Evolutionary conservation across 2,113 vertebrate species (phyloP).

Genomic region (Petrocephalus microphthalmus): DNA sequence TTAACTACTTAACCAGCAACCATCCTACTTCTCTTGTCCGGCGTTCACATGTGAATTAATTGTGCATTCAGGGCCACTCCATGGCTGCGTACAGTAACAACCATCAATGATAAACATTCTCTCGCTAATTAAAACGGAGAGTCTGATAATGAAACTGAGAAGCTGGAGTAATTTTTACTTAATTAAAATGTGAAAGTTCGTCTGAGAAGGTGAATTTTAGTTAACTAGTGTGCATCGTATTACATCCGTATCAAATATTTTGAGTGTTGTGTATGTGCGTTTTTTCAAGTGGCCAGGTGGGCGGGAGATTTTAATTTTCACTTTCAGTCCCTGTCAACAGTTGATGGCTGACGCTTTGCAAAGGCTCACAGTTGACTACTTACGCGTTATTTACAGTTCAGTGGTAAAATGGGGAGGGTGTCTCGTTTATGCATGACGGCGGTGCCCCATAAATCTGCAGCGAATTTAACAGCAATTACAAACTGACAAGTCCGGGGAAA

Average conservation of each 20-base stretch:
- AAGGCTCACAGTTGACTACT: background rate
- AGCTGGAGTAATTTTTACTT: background rate
- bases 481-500: background rate
- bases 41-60: background rate
- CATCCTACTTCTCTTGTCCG: background rate
- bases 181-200: background rate
- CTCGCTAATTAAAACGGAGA: background rate
- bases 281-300: background rate
- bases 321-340: slow-evolving; percentile 2
- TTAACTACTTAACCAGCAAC: background rate
- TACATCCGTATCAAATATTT: background rate
- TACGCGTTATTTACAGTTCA: slow-evolving; percentile 8
- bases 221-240: background rate
- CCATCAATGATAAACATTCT: background rate
- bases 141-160: background rate
- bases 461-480: background rate
- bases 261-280: background rate
- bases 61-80: background rate
- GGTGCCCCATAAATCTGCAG: background rate
- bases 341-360: background rate
- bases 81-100: background rate
- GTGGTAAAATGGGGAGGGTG: background rate
- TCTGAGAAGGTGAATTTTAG: background rate
- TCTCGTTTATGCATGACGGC: background rate
- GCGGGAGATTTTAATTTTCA: slow-evolving; percentile 15